Conservation (phyloP, 2,113 vertebrate genomes). For the Mesembrinibis cayennensis region DNA sequence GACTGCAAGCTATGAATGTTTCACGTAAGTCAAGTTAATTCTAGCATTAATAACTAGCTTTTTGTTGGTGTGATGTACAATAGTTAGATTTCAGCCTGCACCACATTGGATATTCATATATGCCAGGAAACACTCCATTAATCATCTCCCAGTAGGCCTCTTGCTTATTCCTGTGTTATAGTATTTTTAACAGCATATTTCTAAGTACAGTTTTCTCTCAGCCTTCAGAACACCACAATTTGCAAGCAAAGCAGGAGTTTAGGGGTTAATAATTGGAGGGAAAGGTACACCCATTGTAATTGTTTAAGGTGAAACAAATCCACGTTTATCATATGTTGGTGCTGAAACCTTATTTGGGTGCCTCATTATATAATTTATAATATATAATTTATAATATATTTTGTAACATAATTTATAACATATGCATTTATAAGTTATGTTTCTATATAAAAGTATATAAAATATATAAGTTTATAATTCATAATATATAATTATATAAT, state of each 20-base stretch:
- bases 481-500: background rate
- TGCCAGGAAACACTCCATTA: background rate
- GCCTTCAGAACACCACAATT: background rate
- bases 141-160: background rate
- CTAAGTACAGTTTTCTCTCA: background rate
- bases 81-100: background rate
- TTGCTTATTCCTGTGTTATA: background rate
- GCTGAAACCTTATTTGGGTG: background rate
- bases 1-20: background rate
- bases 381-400: background rate
- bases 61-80: background rate
- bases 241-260: background rate
- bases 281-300: background rate
- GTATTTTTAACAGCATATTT: background rate
- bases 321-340: background rate
- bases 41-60: background rate
- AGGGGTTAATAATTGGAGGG: background rate
- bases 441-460: background rate
- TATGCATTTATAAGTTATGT: background rate
- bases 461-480: background rate
- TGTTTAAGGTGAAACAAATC: background rate
- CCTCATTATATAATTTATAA: background rate
- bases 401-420: background rate
- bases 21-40: background rate
- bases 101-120: background rate